Base-by-base conservation (phyloP, 2,797 vertebrate genomes). In the Bufotes viridis region DNA sequence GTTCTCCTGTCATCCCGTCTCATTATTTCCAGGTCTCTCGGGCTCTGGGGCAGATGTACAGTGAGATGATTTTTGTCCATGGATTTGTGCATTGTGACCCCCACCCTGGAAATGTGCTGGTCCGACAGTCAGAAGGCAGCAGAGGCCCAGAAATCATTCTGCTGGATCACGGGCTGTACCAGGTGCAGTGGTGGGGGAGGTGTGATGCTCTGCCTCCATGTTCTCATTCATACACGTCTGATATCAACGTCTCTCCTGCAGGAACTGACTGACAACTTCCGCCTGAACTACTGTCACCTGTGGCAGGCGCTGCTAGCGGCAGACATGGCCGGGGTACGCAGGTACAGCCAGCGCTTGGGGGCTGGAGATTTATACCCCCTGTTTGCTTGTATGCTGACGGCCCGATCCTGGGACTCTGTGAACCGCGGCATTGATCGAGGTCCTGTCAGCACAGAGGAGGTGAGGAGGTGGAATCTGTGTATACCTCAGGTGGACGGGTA, bases 21-120 rank as follows among this genome's bases (percentile, higher is more conserved):
- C 75, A 90, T 78, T 91, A 15, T 80, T 90, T n/a, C 82, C 91
- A 99, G 98, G 96, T 99, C 90, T 98, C 98, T 0, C 95, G 95
- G 90, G 96, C 97, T 90, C 90, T 99, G 92, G 98, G 98, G 7
- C 97, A 96, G 90, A 93, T 99, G 90, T 99, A 98, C 95, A 99
- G 98, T 0, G 98, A 99, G 92, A 99, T 99, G 98, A 98, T 99
- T 91, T 99, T 99, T 61, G 95, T 99, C 90, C 96, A 98, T 0
- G 98, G 98, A 78, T 99, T 99, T 3, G 97, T 99, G 87, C 98
- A 99, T 94, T 99, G 98, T 69, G 98, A 99, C 90, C 98, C 98
- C 0, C 98, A 99, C 91, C 98, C 98, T 0, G 98, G 98, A 78
- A 99, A 99, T 0, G 96, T 99, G 87, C 89, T 99, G 88, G 98